phyloP scores from a whole-genome alignment of 2,888 invertebrate species.

The Iselma pallidipennis region DNA sequence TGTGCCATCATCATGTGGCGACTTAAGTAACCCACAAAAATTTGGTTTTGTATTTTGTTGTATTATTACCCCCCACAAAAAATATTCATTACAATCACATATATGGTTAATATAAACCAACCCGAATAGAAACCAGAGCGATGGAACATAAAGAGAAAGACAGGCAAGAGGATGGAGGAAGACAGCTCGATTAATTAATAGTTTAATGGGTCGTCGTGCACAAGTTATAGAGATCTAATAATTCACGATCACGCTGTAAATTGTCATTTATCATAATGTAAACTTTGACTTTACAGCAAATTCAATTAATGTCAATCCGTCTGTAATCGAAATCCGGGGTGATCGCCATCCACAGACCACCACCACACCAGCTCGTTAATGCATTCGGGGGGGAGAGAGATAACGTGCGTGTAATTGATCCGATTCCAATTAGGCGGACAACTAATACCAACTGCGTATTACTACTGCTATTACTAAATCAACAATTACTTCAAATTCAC shows the following conservation, averaged over 20 bases:
- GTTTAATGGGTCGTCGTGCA: conserved; percentile 49
- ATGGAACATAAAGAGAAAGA: conserved; percentile 7
- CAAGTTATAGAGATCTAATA: conserved; percentile 51
- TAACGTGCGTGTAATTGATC: conserved; percentile 41
- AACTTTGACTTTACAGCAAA: conserved; percentile 54
- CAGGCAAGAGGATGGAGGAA: conserved; percentile 24
- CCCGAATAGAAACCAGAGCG: conserved; percentile 25
- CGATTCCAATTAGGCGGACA: conserved; percentile 39
- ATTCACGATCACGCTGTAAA: conserved; percentile 52
- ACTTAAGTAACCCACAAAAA: no score
- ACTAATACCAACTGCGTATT: conserved; percentile 19
- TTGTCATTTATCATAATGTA: conserved; percentile 55
- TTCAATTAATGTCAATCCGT: conserved; percentile 54
- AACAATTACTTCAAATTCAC: not conserved
- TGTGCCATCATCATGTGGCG: not conserved
- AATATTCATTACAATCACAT: not conserved
- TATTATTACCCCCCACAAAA: not conserved
- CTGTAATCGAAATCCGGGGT: conserved; percentile 38
- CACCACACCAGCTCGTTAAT: conserved; percentile 29
- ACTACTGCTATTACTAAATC: not conserved
- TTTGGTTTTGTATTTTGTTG: not conserved
- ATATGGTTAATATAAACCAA: no score
- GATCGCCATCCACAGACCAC: conserved; percentile 10
- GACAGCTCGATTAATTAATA: conserved; percentile 47
- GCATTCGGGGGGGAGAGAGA: conserved; percentile 31